Evolutionary conservation across 2,113 vertebrate species (phyloP).

Genomic region (Chlorocebus sabaeus): DNA sequence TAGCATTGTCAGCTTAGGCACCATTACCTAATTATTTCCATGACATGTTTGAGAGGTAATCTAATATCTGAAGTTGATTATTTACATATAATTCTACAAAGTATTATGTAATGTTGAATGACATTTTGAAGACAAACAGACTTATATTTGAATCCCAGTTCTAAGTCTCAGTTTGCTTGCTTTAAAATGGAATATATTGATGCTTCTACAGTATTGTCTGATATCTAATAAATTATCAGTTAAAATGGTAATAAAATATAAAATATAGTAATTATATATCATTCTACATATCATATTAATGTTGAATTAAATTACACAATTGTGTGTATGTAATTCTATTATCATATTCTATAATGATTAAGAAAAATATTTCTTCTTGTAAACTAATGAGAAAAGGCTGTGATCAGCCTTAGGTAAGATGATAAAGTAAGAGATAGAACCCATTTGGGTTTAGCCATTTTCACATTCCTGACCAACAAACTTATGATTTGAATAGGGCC

Average conservation of each 20-base stretch:
- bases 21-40: not conserved
- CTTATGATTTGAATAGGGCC: not conserved
- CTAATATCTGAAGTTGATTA: not conserved
- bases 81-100: not conserved
- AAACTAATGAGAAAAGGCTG: not conserved
- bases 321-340: not conserved
- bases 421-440: not conserved
- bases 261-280: not conserved
- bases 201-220: not conserved
- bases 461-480: not conserved
- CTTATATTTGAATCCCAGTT: not conserved
- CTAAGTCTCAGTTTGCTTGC: not conserved
- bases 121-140: not conserved
- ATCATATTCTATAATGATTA: not conserved
- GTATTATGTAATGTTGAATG: not conserved
- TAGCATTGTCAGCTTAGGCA: not conserved
- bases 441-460: not conserved
- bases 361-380: not conserved
- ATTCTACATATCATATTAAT: not conserved
- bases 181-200: not conserved
- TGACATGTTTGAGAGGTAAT: not conserved
- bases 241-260: not conserved
- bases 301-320: not conserved
- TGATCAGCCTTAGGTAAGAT: not conserved
- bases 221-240: not conserved